phyloP scores from a whole-genome alignment of 2,888 invertebrate species.

The Pristionchus mayeri region DNA sequence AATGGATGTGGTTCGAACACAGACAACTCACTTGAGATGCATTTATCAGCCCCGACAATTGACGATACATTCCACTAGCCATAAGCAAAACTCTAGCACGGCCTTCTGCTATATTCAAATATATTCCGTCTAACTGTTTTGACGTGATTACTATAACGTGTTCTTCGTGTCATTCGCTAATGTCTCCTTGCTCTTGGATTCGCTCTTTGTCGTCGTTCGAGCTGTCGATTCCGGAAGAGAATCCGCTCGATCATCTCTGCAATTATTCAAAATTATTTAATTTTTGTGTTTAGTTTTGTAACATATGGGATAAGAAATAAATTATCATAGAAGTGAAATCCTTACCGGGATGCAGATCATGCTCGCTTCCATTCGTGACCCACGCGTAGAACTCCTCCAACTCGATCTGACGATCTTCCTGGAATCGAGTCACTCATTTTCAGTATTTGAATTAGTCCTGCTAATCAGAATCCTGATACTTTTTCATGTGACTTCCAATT shows the following conservation, averaged over 20 bases:
- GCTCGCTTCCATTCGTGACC: conserved; percentile 36
- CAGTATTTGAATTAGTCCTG: not conserved
- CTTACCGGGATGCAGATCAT: not conserved
- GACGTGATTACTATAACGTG: too few relatives aligned
- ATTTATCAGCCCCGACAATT: too few relatives aligned
- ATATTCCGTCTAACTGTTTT: too few relatives aligned
- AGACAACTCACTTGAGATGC: too few relatives aligned
- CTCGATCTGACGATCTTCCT: conserved; percentile 26
- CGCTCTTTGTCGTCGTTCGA: too few relatives aligned
- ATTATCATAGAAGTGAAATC: not conserved
- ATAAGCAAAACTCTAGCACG: too few relatives aligned
- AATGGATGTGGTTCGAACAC: conserved; percentile 1
- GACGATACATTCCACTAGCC: too few relatives aligned
- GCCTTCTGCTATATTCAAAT: too few relatives aligned
- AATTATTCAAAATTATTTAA: not conserved
- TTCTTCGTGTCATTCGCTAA: too few relatives aligned
- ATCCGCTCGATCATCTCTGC: conserved; percentile 31
- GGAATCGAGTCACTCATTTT: not conserved
- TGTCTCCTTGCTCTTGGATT: too few relatives aligned
- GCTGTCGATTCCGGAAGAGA: conserved; percentile 11
- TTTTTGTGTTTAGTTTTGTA: not conserved
- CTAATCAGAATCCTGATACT: not conserved
- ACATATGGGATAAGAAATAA: not conserved
- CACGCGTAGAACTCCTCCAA: conserved; percentile 48
- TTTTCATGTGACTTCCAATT: not conserved